Base-by-base conservation (phyloP, 2,113 vertebrate genomes). In the Lasiurus borealis region DNA sequence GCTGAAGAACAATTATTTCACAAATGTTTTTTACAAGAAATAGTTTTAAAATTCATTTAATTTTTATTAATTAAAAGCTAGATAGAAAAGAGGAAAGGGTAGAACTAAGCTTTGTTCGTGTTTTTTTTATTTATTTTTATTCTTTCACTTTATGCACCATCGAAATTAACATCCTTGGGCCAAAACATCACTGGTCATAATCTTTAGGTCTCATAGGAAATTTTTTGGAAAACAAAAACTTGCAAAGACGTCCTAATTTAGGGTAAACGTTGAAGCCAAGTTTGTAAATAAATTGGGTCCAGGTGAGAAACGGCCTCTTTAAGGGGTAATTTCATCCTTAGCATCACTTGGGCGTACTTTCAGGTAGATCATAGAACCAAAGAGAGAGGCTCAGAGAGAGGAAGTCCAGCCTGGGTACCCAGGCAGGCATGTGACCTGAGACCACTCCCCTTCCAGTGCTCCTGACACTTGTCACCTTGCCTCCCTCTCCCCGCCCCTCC, bases 251-350 rank as follows among this genome's bases (percentile, higher is more conserved):
- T 57, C 54, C 34, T 83, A 90, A 5, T 18, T 10, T 40, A 40
- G 48, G 46, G 19, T 88, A 50, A 75, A 21, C n/a, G 46, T 40
- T 85, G 19, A 94, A 91, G 40, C 40, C 31, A 75, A 86, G 11
- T 69, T 27, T 64, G 5, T 90, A 57, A 31, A 59, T 80, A 48
- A 93, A 14, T n/a, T 34, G 48, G 78, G 13, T 85, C 50, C 44
- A 57, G 48, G 48, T 62, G 25, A 89, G 75, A 88, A 11, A 11
- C 46, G 19, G 27, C 31, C 18, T 91, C 85, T 91, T 27, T 75
- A 64, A 86, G n/a, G 62, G 66, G 19, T 71, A n/a, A 66, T 82
- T 78, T 96, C 66, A 68, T 81, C 21, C 44, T 89, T 46, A 36
- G 27, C 23, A 29, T 78, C 27, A 31, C 18, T 76, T 78, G 36